Evolutionary conservation across 2,888 invertebrate species (phyloP).

Genomic region (Drosophila lacicola): DNA sequence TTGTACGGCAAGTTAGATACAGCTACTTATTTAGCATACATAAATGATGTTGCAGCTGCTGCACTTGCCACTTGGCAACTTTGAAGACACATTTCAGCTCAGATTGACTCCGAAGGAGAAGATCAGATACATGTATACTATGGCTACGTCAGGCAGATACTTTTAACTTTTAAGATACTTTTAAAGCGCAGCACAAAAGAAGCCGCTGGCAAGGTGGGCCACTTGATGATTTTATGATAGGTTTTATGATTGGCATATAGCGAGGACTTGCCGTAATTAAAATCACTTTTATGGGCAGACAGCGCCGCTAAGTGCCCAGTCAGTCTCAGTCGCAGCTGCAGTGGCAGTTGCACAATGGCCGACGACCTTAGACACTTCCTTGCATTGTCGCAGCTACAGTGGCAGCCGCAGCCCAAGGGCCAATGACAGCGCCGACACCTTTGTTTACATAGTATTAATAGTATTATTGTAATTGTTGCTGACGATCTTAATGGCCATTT

Average conservation of each 20-base stretch:
- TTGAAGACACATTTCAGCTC: neutral
- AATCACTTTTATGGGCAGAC: slow-evolving; percentile 34
- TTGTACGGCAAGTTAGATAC: slow-evolving; percentile 18
- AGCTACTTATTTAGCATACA: slow-evolving; percentile 5
- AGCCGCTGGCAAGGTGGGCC: slow-evolving; percentile 23
- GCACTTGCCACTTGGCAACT: neutral
- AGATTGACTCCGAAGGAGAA: neutral
- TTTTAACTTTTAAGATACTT: slow-evolving; percentile 13
- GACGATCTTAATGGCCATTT: slow-evolving; percentile 16
- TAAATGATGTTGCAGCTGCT: slow-evolving; percentile 9
- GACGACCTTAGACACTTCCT: slow-evolving; percentile 74
- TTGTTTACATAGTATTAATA: slow-evolving; percentile 46
- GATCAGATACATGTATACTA: neutral
- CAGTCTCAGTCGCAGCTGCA: slow-evolving; percentile 8
- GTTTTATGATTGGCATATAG: slow-evolving; percentile 50
- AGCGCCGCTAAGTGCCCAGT: slow-evolving; percentile 37
- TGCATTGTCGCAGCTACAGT: slow-evolving; percentile 57
- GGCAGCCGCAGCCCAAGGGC: slow-evolving; percentile 19
- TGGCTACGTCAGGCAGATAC: neutral
- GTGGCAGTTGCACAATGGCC: slow-evolving; percentile 30
- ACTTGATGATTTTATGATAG: slow-evolving; percentile 47
- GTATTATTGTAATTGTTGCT: slow-evolving; percentile 15
- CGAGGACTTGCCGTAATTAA: slow-evolving; percentile 51
- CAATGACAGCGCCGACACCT: slow-evolving; percentile 56
- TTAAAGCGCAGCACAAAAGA: slow-evolving; percentile 1